Base-by-base conservation (phyloP, 2,113 vertebrate species). In the Salvator merianae region DNA sequence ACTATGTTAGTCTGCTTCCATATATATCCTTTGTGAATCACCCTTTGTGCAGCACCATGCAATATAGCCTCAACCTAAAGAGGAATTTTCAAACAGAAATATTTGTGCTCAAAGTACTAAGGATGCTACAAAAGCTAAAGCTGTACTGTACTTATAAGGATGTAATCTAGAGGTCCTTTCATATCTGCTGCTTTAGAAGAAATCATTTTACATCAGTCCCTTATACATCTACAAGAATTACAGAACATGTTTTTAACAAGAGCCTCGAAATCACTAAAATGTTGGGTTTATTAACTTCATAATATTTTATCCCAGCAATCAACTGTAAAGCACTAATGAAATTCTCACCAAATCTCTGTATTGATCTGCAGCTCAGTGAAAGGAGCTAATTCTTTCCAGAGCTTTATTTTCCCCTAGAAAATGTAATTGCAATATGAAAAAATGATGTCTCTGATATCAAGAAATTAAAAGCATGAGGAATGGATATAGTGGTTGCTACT, bases 101-200 rank as follows among this genome's bases (percentile, higher is more conserved):
- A 26, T 82, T 90, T 89, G 86, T 50, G 87, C 18, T 59, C 7
- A 34, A 79, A 59, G 85, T 86, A 85, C 87, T 90, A 94, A 93
- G 84, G 84, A 91, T 86, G 36, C 90, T 77, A 82, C 53, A 87
- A 74, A 28, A 62, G 65, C 55, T 86, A 71, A 9, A 53, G 59
- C 86, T 91, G 12, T 32, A 91, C 86, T 91, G 12, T 32, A 91
- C 90, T 77, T 91, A 91, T 85, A 93, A 93, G 90, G 87, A 14
- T 71, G 79, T 79, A 84, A 79, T 93, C 89, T 87, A 87, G 81
- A 36, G 24, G 82, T 86, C 28, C 16, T 86, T 89, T 77, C 55
- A 47, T 55, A 81, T 73, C 30, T 12, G 1, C 77, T 91, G 89
- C 74, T 72, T 84, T 89, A 90, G 87, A 83, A 87, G 65, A 91